phyloP scores from a whole-genome alignment of 2,113 vertebrate species.

The Chloroceryle aenea region DNA sequence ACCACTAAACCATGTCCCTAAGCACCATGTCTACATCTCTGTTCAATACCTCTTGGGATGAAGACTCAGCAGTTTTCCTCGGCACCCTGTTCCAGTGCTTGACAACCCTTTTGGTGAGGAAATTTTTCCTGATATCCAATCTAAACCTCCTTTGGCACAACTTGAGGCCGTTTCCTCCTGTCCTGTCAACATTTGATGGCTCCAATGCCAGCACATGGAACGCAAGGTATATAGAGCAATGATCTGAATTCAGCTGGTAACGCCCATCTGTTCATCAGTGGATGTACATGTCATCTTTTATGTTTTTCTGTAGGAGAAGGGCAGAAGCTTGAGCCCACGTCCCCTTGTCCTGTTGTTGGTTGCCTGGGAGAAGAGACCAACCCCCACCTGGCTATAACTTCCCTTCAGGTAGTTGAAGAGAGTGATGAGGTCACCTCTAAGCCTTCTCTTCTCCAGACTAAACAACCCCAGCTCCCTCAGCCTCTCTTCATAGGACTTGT shows the following conservation, averaged over 20 bases:
- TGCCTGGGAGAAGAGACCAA: too few relatives aligned
- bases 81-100: background rate
- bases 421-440: too few relatives aligned
- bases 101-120: background rate
- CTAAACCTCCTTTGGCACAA: background rate
- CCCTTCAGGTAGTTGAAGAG: too few relatives aligned
- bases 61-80: background rate
- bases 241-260: background rate
- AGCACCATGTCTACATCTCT: rapidly evolving
- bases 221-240: background rate
- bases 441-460: too few relatives aligned
- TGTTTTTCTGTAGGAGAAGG: background rate
- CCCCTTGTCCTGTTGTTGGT: too few relatives aligned
- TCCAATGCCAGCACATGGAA: background rate
- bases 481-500: too few relatives aligned
- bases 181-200: background rate
- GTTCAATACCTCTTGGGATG: background rate
- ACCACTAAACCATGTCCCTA: background rate
- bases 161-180: background rate
- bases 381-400: too few relatives aligned
- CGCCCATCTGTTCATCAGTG: background rate
- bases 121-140: background rate
- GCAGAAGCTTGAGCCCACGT: too few relatives aligned
- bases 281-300: background rate
- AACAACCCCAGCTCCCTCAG: too few relatives aligned